A percentile compares a stretch with the other conserved stretches of the same genome.
phyloP scores from a whole-genome alignment of 1,140 invertebrate species.

The Euwallacea fornicatus region DNA sequence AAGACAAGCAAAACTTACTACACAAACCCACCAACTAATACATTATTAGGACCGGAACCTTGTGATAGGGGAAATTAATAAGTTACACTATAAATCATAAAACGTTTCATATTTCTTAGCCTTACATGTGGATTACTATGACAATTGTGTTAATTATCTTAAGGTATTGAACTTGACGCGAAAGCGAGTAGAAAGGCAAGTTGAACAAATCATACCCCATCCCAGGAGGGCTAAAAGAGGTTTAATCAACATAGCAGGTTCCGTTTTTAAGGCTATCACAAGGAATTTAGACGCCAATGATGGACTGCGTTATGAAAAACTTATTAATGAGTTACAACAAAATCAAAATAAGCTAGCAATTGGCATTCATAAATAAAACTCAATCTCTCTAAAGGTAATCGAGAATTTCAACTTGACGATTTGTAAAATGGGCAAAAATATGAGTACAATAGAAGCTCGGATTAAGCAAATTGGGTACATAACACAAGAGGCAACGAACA shows the following conservation, averaged over 20 bases:
- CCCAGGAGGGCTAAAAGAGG: slow-evolving; percentile 42
- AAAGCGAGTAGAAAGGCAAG: slow-evolving; percentile 26
- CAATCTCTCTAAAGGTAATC: slow-evolving; percentile 8
- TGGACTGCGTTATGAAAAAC: slow-evolving; percentile 41
- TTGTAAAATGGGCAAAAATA: neutral
- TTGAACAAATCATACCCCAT: slow-evolving; percentile 40
- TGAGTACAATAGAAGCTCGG: neutral
- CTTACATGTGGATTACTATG: neutral
- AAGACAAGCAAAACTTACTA: neutral
- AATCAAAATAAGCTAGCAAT: slow-evolving; percentile 14
- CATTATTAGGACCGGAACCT: neutral
- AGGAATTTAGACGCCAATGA: slow-evolving; percentile 23
- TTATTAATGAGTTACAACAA: slow-evolving; percentile 27
- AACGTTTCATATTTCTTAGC: neutral
- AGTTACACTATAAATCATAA: slow-evolving; percentile 10
- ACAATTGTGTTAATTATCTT: neutral
- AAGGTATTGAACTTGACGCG: neutral
- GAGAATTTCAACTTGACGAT: slow-evolving; percentile 8
- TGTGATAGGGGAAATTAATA: neutral
- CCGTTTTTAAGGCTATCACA: slow-evolving; percentile 43
- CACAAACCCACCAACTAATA: slow-evolving; percentile 3
- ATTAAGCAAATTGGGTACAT: neutral
- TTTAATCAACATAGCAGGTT: slow-evolving; percentile 44
- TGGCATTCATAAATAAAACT: slow-evolving; percentile 9
- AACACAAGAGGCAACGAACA: neutral